Base-by-base conservation (phyloP, 2,113 vertebrate species). In the Microcebus murinus region DNA sequence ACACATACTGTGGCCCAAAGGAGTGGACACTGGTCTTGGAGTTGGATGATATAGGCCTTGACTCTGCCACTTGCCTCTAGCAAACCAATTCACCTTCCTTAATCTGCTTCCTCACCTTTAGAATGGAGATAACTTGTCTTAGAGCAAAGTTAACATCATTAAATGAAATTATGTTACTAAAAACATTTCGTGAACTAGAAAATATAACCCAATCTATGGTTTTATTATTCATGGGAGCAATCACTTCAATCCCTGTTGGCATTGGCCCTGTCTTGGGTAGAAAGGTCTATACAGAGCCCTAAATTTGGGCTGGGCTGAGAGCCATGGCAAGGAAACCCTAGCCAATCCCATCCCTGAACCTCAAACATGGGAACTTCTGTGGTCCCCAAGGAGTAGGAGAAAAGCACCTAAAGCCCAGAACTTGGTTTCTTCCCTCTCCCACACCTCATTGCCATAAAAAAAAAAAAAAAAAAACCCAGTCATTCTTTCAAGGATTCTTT, bases 391-490 rank as follows among this genome's bases (percentile, higher is more conserved):
- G n/a, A 93, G 1, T 76, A 1, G 25, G 21, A 89, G 23, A 55
- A 94, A 94, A 67, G n/a, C 50, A 96, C 80, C 65, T 61, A 27
- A 57, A 80, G 25, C 50, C 79, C 76, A 87, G 42, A 97, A 91
- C 79, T 59, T 81, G 45, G 70, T 74, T 73, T 95, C 48, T 71
- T 96, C 57, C 70, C 84, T 87, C 45, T 89, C 27, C 65, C 17
- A 65, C 65, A 82, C 27, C 67, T 93, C 18, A 90, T 92, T 96
- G 55, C 81, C 86, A 83, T 82, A 42, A 91, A 96, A 94, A 95
- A 27, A 96, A 92, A 96, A 92, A 96, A 94, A 95, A 27, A 96
- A 92, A 94, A 27, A 48, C 27, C 52, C 91, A 89, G 80, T 96
- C 73, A 95, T 14, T 52, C 55, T 94, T 81, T 68, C 68, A 88